These are phyloP conservation scores for Aporophyla lueneburgensis DNA, from an alignment of 2,888 invertebrate genomes.

Conservation along the genomic window DNA sequence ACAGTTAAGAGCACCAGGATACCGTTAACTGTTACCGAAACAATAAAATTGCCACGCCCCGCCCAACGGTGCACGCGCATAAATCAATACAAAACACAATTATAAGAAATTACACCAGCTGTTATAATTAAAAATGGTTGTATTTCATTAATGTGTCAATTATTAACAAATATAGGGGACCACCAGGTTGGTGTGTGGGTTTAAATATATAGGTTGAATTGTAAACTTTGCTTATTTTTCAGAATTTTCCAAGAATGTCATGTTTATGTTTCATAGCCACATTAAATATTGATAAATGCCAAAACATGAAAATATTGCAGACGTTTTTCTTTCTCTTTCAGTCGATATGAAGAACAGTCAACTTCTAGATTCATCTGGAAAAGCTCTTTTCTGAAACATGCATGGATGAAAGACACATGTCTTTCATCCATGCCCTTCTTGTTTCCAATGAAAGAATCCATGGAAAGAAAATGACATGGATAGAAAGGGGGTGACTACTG, in stretches of 20 bases:
- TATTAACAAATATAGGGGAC: conserved; percentile 85
- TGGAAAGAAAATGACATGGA: no score
- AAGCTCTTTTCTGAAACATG: background rate
- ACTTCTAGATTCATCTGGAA: background rate
- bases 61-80: conserved; percentile 77
- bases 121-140: conserved; percentile 84
- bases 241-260: background rate
- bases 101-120: conserved; percentile 83
- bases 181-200: conserved; percentile 75
- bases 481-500: no score
- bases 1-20: conserved; percentile 51
- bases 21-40: conserved; percentile 79
- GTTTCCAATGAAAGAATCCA: no score
- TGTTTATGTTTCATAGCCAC: no score
- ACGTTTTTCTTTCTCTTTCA: background rate
- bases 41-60: conserved; percentile 85
- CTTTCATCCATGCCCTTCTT: no score
- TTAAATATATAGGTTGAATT: background rate
- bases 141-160: conserved; percentile 84
- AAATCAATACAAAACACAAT: conserved; percentile 88
- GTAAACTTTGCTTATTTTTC: background rate
- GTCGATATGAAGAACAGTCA: background rate
- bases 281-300: no score
- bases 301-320: background rate
- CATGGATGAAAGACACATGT: no score